Conservation (phyloP, 2,888 invertebrate species). For the Campoletis raptor region DNA sequence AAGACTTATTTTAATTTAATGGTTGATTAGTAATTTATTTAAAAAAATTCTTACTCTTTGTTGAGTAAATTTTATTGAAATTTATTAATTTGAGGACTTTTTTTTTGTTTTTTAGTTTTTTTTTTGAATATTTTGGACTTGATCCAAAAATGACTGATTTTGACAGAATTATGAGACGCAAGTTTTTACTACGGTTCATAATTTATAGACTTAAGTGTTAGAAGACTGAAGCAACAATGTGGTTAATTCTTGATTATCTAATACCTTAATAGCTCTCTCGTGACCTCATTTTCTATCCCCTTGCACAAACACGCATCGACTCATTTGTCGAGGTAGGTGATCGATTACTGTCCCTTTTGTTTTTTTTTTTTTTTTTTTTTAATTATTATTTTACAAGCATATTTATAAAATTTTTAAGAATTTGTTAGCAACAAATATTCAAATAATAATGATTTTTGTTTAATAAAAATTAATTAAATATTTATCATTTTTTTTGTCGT, state of each 20-base stretch:
- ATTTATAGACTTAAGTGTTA: slow-evolving; percentile 18
- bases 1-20: neutral
- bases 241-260: slow-evolving; percentile 57
- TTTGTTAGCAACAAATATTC: neutral
- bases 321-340: slow-evolving; percentile 6
- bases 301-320: slow-evolving; percentile 41
- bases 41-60: too few relatives aligned
- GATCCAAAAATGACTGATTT: neutral
- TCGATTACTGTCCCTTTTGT: slow-evolving; percentile 2
- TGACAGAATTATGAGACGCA: neutral
- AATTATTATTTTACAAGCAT: neutral
- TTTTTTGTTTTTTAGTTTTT: too few relatives aligned
- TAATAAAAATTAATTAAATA: neutral
- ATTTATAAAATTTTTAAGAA: neutral
- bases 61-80: too few relatives aligned
- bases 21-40: too few relatives aligned
- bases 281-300: slow-evolving; percentile 57
- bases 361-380: neutral
- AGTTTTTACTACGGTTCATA: neutral
- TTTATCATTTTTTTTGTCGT: too few relatives aligned
- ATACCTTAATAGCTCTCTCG: slow-evolving; percentile 50
- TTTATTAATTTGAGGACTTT: too few relatives aligned
- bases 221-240: slow-evolving; percentile 27
- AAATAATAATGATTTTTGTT: too few relatives aligned
- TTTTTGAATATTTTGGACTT: too few relatives aligned